These are phyloP conservation scores for Sesamia inferens DNA, from an alignment of 2,888 invertebrate genomes.

Conservation along the genomic window DNA sequence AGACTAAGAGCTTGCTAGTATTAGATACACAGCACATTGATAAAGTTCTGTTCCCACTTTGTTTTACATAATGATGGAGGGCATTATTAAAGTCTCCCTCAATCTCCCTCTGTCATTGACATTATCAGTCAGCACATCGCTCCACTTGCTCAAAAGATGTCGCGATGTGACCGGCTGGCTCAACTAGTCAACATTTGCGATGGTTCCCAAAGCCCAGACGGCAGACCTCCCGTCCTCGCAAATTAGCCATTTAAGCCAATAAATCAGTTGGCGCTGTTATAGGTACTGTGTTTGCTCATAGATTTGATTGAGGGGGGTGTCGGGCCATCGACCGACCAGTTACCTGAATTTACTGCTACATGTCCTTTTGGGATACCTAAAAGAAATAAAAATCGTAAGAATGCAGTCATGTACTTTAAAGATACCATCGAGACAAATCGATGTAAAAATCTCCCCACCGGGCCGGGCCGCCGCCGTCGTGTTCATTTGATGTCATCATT, in stretches of 20 bases:
- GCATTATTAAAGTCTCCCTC: conserved; percentile 2
- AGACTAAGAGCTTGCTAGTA: neutral
- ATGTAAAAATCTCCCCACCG: neutral
- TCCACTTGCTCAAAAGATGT: neutral
- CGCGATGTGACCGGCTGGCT: neutral
- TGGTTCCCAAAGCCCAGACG: conserved; percentile 31
- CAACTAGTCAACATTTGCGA: conserved; percentile 1
- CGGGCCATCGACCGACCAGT: conserved; percentile 3
- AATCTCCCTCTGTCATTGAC: neutral
- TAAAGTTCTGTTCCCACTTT: neutral
- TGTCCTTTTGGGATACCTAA: neutral
- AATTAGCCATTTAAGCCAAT: conserved; percentile 58
- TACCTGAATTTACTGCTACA: neutral
- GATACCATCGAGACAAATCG: neutral
- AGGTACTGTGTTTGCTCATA: conserved; percentile 18
- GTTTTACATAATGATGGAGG: neutral
- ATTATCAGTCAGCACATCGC: conserved; percentile 15
- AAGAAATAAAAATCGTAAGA: neutral
- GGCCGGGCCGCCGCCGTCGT: neutral
- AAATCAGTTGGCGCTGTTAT: conserved; percentile 44
- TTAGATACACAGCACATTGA: neutral
- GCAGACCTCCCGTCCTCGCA: conserved; percentile 19
- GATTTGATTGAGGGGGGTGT: conserved; percentile 21
- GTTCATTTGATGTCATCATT: conserved; percentile 39
- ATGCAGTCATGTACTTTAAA: neutral